These are phyloP conservation scores for Ptycholaimellus sp. DNA, from an alignment of 2,888 invertebrate species.

Conservation along the genomic window DNA sequence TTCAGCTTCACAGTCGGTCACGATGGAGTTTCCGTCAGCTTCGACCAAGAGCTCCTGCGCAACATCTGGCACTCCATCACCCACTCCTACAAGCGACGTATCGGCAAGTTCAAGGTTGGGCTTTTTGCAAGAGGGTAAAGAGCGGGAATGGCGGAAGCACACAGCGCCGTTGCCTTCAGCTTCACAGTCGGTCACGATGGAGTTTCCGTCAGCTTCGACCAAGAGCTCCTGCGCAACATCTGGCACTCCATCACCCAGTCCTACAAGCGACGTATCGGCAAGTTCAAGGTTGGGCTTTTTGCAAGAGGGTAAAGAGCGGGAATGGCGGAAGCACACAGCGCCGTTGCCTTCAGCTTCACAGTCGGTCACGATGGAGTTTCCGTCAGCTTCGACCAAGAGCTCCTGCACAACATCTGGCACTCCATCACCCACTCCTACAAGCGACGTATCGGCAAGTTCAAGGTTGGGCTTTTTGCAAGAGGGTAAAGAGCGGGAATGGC, in stretches of 20 bases:
- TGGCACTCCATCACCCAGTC: slow-evolving; percentile 81
- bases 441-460: slow-evolving; percentile 62
- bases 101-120: slow-evolving; percentile 60
- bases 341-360: too few relatives aligned
- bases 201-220: slow-evolving; percentile 79
- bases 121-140: slow-evolving; percentile 44
- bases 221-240: slow-evolving; percentile 75
- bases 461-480: slow-evolving; percentile 44
- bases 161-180: slow-evolving; percentile 85
- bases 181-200: slow-evolving; percentile 90
- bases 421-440: slow-evolving; percentile 86
- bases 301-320: neutral
- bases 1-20: slow-evolving; percentile 91
- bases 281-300: slow-evolving; percentile 47
- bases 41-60: slow-evolving; percentile 79
- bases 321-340: too few relatives aligned
- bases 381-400: slow-evolving; percentile 87
- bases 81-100: slow-evolving; percentile 76
- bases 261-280: slow-evolving; percentile 71
- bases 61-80: slow-evolving; percentile 81
- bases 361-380: slow-evolving; percentile 96
- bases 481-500: slow-evolving; percentile 57
- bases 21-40: slow-evolving; percentile 91
- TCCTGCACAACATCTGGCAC: slow-evolving; percentile 74
- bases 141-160: slow-evolving; percentile 77